Percentiles rank a stretch among this genome's conserved stretches.
These are phyloP conservation scores for Tortrix viridana DNA, from an alignment of 2,888 invertebrate species.

Conservation along the genomic window DNA sequence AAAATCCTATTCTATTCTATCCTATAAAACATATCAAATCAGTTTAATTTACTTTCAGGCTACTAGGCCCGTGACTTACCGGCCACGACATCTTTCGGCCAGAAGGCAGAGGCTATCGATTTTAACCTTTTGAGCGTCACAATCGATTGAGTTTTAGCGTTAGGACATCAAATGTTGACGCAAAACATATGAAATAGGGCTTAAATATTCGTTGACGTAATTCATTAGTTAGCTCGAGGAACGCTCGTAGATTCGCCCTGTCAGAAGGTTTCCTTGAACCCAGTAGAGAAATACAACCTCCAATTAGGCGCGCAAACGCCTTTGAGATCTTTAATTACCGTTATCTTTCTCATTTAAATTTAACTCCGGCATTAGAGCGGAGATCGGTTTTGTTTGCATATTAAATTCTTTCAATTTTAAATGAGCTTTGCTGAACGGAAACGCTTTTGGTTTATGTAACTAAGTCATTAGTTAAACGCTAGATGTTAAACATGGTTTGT, in stretches of 20 bases:
- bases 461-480: background rate
- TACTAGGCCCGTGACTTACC: too few relatives aligned
- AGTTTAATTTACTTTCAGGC: too few relatives aligned
- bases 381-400: slow-evolving; percentile 21
- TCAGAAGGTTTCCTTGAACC: slow-evolving; percentile 49
- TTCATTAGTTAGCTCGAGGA: too few relatives aligned
- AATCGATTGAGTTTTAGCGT: too few relatives aligned
- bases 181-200: too few relatives aligned
- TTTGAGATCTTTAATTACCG: slow-evolving; percentile 63
- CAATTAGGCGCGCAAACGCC: slow-evolving; percentile 66
- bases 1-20: too few relatives aligned
- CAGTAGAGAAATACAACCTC: slow-evolving; percentile 58
- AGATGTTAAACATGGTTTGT: background rate
- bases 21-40: too few relatives aligned
- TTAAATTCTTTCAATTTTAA: slow-evolving; percentile 20
- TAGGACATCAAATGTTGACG: too few relatives aligned
- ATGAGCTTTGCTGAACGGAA: background rate
- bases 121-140: too few relatives aligned
- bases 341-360: slow-evolving; percentile 62
- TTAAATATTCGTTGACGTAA: too few relatives aligned
- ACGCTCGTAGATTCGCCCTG: background rate
- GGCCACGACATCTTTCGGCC: too few relatives aligned
- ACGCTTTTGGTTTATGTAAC: background rate
- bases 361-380: slow-evolving; percentile 44
- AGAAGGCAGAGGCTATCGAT: too few relatives aligned